These are phyloP conservation scores for Lanistes nyassanus DNA, from an alignment of 1,140 invertebrate species.

Conservation along the genomic window DNA sequence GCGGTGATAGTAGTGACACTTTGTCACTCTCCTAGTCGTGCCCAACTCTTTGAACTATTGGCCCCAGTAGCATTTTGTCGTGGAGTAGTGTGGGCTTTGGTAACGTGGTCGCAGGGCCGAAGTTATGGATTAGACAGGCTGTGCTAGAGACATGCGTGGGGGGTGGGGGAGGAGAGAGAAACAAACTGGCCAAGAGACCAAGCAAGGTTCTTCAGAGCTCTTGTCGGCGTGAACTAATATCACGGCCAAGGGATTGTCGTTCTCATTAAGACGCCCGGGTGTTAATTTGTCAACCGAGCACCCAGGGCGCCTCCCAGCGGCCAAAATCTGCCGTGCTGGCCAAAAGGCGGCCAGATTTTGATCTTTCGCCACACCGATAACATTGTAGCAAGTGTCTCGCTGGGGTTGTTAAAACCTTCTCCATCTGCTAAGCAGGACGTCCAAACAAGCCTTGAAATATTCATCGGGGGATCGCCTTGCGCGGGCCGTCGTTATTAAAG, in stretches of 20 bases:
- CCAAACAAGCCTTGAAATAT: conserved; percentile 27
- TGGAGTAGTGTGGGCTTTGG: no score
- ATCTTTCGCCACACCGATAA: conserved; percentile 26
- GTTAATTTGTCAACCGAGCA: conserved; percentile 23
- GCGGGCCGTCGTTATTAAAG: conserved; percentile 16
- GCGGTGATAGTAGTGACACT: no score
- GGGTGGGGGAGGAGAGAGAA: no score
- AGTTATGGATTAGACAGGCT: no score
- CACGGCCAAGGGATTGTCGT: conserved; percentile 18
- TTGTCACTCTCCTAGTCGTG: no score
- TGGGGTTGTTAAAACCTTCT: conserved; percentile 21
- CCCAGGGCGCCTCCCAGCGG: conserved; percentile 15
- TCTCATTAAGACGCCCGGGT: conserved; percentile 21
- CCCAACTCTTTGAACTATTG: no score
- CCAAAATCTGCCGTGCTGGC: conserved; percentile 1
- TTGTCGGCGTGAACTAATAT: conserved; percentile 4
- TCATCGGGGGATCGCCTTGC: conserved; percentile 8
- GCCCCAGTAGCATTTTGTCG: no score
- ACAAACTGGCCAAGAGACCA: no score
- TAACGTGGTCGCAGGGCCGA: no score
- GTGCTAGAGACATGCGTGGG: no score
- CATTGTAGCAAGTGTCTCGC: conserved; percentile 20
- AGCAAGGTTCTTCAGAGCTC: no score
- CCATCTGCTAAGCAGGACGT: conserved; percentile 20
- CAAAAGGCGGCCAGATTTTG: conserved; percentile 14